Evolutionary conservation across 2,797 vertebrate genomes (phyloP).

Genomic region (Rachycentron canadum): DNA sequence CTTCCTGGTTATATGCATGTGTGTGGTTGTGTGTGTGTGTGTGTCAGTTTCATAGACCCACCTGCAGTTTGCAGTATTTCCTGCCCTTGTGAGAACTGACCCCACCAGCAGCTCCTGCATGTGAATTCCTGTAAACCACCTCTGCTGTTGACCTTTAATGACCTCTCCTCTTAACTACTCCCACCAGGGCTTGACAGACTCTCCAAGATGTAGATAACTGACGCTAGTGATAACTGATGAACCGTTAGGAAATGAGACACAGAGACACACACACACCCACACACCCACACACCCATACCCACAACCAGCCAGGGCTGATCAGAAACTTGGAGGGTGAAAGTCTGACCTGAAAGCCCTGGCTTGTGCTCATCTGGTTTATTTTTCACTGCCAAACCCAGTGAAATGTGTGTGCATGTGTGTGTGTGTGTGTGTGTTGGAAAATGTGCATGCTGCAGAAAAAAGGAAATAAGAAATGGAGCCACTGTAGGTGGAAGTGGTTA

Average conservation of each 20-base stretch:
- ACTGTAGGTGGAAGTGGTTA: slow-evolving; percentile 61
- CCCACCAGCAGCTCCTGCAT: slow-evolving; percentile 22
- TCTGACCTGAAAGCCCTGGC: background rate
- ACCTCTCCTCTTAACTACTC: slow-evolving; percentile 15
- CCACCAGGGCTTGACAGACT: background rate
- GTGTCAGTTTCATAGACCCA: slow-evolving; percentile 34
- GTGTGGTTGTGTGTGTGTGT: background rate
- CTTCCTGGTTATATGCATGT: background rate
- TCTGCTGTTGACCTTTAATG: slow-evolving; percentile 20
- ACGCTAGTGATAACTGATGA: too few relatives aligned
- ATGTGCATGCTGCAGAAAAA: slow-evolving; percentile 29
- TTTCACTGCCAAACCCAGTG: slow-evolving; percentile 18
- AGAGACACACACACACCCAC: background rate
- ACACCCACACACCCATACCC: too few relatives aligned
- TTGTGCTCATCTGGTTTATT: slow-evolving; percentile 5
- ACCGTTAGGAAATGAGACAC: slow-evolving; percentile 22
- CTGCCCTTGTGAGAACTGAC: slow-evolving; percentile 47
- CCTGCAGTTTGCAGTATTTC: slow-evolving; percentile 59
- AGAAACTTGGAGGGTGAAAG: slow-evolving; percentile 8
- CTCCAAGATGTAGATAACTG: slow-evolving; percentile 17
- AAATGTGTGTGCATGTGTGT: background rate
- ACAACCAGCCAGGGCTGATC: background rate
- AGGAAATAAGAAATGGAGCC: slow-evolving; percentile 45
- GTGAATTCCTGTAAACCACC: slow-evolving; percentile 41
- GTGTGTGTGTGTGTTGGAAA: slow-evolving; percentile 3